Conservation (phyloP, 1,140 invertebrate genomes). For the Anastrepha ludens region DNA sequence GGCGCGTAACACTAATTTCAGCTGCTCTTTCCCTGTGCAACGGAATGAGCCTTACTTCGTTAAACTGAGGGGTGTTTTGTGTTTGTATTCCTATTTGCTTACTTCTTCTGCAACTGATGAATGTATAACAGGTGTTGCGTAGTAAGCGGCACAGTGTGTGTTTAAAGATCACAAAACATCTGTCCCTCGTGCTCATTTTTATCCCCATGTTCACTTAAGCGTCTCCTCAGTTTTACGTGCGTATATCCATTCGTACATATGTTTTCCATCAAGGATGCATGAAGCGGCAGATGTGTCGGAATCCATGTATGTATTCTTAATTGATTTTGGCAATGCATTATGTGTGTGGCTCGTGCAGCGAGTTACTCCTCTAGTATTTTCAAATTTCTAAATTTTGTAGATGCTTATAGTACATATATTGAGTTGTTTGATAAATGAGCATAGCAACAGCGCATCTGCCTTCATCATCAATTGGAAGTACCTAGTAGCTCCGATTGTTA, state of each 20-base stretch:
- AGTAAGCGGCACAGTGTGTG: neutral
- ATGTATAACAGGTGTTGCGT: slow-evolving; percentile 54
- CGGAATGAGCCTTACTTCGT: neutral
- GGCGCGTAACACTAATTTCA: neutral
- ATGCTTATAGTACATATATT: neutral
- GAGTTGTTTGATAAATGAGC: neutral
- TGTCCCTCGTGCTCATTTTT: neutral
- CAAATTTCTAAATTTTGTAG: neutral
- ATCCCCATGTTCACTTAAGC: neutral
- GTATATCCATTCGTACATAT: neutral
- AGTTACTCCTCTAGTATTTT: neutral
- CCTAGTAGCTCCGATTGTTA: neutral
- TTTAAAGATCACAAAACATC: slow-evolving; percentile 39
- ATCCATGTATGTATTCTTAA: neutral
- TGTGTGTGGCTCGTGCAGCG: neutral
- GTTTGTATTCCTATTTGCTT: slow-evolving; percentile 13
- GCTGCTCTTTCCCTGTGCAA: slow-evolving; percentile 35
- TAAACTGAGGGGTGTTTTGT: neutral
- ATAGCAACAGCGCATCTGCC: neutral
- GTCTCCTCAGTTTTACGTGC: neutral
- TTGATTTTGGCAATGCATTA: neutral
- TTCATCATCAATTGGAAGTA: neutral
- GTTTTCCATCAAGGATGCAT: neutral
- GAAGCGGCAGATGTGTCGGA: slow-evolving; percentile 6
- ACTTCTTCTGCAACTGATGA: slow-evolving; percentile 32